These are phyloP conservation scores for Erythrocebus patas DNA, from an alignment of 2,113 vertebrate species.

Conservation along the genomic window DNA sequence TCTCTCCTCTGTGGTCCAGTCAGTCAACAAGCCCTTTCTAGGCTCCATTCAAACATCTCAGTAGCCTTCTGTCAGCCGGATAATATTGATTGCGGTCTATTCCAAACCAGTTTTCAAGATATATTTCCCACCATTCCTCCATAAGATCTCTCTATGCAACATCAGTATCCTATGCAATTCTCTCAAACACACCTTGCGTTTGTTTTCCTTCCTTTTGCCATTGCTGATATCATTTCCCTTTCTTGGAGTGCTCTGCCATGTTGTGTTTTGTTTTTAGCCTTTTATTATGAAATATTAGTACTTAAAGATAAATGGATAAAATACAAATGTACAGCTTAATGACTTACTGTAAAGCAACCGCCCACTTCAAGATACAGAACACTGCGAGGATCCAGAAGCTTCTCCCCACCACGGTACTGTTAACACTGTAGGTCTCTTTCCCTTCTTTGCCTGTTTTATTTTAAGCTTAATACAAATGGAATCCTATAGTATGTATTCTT, in stretches of 20 bases:
- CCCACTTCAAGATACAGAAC: conserved; percentile 21
- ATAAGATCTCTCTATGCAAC: neutral
- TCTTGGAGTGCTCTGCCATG: neutral
- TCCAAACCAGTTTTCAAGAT: conserved; percentile 1
- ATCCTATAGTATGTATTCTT: neutral
- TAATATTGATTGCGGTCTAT: neutral
- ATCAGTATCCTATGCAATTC: neutral
- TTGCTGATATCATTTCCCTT: neutral
- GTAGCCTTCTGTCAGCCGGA: neutral
- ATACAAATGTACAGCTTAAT: neutral
- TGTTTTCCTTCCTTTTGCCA: neutral
- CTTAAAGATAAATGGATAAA: neutral
- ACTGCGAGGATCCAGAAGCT: neutral
- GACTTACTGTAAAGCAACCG: neutral
- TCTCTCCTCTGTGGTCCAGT: neutral
- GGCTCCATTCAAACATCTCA: neutral
- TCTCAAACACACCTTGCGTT: neutral
- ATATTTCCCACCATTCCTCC: neutral
- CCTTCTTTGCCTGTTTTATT: neutral
- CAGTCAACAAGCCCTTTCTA: neutral
- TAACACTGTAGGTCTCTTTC: neutral
- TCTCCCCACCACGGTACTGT: neutral
- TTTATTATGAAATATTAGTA: neutral
- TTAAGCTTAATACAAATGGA: neutral
- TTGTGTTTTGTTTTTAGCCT: neutral